Conservation (phyloP, 2,113 vertebrate genomes). For the Ovis aries region DNA sequence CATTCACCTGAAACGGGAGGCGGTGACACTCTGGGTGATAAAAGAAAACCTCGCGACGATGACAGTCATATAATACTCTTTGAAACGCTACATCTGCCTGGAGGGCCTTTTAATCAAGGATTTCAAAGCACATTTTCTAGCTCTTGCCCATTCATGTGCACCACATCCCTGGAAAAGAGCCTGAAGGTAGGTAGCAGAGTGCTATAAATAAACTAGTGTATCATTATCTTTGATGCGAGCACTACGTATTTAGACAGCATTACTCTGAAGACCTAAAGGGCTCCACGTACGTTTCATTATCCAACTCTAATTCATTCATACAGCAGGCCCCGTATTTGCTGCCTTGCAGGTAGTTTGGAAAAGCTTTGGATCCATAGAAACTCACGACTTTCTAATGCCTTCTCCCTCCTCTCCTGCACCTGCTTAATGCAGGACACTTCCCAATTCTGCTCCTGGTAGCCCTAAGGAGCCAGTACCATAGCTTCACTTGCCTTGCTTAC, state of each 20-base stretch:
- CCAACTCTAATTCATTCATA: constrained; percentile 64
- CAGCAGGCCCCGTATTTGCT: constrained; percentile 28
- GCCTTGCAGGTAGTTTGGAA: constrained; percentile 23
- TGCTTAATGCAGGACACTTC: neutral
- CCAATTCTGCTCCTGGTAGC: neutral
- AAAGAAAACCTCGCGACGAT: neutral
- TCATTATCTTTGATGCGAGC: constrained; percentile 60
- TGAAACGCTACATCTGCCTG: constrained; percentile 32
- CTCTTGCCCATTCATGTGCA: constrained; percentile 56
- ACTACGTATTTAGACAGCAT: constrained; percentile 59
- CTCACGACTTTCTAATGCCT: neutral
- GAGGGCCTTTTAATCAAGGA: constrained; percentile 55
- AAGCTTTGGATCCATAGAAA: constrained; percentile 9
- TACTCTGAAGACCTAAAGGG: constrained; percentile 58
- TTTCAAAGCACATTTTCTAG: constrained; percentile 46
- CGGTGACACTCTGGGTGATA: neutral
- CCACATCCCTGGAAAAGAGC: constrained; percentile 31
- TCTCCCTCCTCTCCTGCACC: neutral
- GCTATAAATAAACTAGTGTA: constrained; percentile 52
- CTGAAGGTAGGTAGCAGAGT: constrained; percentile 28
- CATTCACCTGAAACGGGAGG: constrained; percentile 34
- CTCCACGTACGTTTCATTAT: constrained; percentile 50
- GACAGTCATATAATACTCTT: constrained; percentile 15
- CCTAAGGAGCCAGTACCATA: neutral
- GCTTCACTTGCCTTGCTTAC: neutral